Conservation (phyloP, 2,888 invertebrate genomes). For the Himalopsyche japonica region DNA sequence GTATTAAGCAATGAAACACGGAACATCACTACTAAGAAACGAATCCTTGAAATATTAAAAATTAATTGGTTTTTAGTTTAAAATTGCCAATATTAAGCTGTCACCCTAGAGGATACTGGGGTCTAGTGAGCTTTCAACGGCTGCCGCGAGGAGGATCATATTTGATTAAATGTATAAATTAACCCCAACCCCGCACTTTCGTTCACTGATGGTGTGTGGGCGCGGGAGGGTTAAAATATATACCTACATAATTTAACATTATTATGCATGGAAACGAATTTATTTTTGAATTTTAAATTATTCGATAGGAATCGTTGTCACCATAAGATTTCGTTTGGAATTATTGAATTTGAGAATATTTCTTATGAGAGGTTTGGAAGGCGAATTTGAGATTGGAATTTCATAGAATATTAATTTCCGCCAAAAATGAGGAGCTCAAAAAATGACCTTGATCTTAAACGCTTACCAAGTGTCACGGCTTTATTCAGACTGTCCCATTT, state of each 20-base stretch:
- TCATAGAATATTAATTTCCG: no score
- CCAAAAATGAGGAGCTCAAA: no score
- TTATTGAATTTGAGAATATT: background rate
- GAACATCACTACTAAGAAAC: no score
- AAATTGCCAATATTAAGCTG: background rate
- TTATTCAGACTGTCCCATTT: no score
- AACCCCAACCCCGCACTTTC: background rate
- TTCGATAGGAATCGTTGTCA: background rate
- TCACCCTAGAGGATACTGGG: background rate
- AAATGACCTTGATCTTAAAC: no score
- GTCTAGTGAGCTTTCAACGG: background rate
- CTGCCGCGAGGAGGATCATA: background rate
- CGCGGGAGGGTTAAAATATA: background rate
- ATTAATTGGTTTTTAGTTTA: no score
- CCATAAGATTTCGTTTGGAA: background rate
- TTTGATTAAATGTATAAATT: slow-evolving; percentile 7
- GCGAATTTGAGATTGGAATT: background rate
- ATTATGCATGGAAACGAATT: background rate
- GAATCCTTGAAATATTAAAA: no score
- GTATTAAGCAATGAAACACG: no score
- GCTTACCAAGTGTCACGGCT: no score
- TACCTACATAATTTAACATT: background rate
- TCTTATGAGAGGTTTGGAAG: background rate
- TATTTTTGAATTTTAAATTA: background rate
- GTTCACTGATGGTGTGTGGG: background rate